Evolutionary conservation across 2,797 vertebrate genomes (phyloP).

Genomic region (Sarcoramphus papa): DNA sequence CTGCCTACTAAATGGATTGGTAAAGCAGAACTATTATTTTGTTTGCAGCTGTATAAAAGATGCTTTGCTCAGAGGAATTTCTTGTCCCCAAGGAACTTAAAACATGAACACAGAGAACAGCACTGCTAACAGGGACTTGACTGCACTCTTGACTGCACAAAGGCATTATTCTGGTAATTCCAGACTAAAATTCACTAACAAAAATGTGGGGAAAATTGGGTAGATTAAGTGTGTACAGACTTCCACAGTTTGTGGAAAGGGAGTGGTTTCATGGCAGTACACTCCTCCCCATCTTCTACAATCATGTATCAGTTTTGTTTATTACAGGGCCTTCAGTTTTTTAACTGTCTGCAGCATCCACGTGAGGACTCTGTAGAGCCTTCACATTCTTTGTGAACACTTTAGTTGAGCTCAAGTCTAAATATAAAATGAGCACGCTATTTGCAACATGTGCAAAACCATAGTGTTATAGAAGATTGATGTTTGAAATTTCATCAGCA

Average conservation of each 20-base stretch:
- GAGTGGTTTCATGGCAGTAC: background rate
- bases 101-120: background rate
- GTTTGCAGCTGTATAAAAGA: background rate
- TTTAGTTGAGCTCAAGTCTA: background rate
- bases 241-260: background rate
- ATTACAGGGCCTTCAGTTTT: background rate
- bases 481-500: constrained; percentile 39
- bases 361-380: background rate
- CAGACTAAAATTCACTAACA: background rate
- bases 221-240: background rate
- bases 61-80: background rate
- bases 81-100: background rate
- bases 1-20: background rate
- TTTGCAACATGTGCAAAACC: constrained; percentile 5
- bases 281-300: background rate
- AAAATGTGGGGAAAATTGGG: accelerated
- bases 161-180: background rate
- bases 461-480: constrained; percentile 37
- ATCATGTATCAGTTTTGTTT: background rate
- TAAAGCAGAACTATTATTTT: background rate
- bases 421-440: background rate
- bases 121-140: background rate
- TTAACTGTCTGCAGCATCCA: background rate
- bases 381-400: background rate
- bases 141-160: background rate